Percentiles rank a stretch among this genome's conserved stretches.
Evolutionary conservation across 1,140 invertebrate species (phyloP).

Genomic region (Drosophila saltans): DNA sequence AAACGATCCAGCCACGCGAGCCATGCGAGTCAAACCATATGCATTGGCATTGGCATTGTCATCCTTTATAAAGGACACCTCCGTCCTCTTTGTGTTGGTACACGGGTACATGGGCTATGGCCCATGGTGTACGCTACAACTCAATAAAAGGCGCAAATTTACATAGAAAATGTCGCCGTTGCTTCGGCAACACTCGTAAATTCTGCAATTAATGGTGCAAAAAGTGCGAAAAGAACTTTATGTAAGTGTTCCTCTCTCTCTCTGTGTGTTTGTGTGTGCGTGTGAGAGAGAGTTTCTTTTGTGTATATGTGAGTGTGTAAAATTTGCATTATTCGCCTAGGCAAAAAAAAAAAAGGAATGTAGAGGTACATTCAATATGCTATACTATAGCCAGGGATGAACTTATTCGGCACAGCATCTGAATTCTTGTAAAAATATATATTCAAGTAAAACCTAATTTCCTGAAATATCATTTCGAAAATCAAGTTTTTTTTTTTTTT

Average conservation of each 20-base stretch:
- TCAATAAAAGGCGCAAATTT: slow-evolving; percentile 75
- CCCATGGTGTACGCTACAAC: slow-evolving; percentile 41
- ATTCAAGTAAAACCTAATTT: neutral
- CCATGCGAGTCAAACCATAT: slow-evolving; percentile 33
- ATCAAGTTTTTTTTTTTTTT: no score
- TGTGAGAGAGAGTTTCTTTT: neutral
- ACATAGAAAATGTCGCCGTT: slow-evolving; percentile 66
- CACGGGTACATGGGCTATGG: no score
- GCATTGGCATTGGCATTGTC: slow-evolving; percentile 39
- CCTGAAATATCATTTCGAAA: no score
- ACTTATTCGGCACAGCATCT: neutral
- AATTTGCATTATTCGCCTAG: slow-evolving; percentile 12
- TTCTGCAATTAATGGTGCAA: slow-evolving; percentile 81
- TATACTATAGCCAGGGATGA: neutral
- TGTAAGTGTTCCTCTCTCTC: slow-evolving; percentile 60
- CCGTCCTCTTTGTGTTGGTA: neutral
- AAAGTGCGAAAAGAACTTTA: slow-evolving; percentile 79
- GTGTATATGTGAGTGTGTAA: slow-evolving; percentile 31
- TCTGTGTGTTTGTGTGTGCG: slow-evolving; percentile 45
- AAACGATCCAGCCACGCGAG: slow-evolving; percentile 6
- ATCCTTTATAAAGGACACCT: slow-evolving; percentile 31
- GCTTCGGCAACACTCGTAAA: slow-evolving; percentile 60
- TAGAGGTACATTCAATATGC: neutral
- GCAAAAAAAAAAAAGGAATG: slow-evolving; percentile 30
- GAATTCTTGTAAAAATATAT: neutral